Base-by-base conservation (phyloP, 2,888 invertebrate genomes). In the Bursaphelenchus okinawaensis region DNA sequence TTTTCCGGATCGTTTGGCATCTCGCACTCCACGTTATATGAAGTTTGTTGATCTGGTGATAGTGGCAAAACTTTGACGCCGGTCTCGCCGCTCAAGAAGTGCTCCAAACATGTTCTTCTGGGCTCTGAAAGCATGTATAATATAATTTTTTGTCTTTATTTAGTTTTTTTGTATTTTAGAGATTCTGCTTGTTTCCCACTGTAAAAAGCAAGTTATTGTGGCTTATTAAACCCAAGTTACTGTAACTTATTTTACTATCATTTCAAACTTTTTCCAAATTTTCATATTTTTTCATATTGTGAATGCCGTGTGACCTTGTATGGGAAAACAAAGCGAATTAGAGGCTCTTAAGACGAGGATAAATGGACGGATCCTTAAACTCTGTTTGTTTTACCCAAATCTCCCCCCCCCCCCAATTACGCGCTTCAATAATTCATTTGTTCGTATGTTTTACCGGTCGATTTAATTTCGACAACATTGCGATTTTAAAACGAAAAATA, bases 101-200 rank as follows among this genome's bases (percentile, higher is more conserved):
- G 70, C 26, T 73, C 72, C 16, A 62, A 19, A 40, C 70, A 70
- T 7, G 70, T 72, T 22, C 27, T 7, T 16, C 63, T 40, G 20
- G 40, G 51, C 20, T 12, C 19, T 26, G 56, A 56, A 56, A 56
- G 12, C n/a, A n/a, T n/a, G n/a, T n/a, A n/a, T n/a, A n/a, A n/a
- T n/a, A n/a, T n/a, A n/a, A n/a, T n/a, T n/a, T n/a, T n/a, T n/a
- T n/a, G n/a, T n/a, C n/a, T n/a, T n/a, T n/a, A n/a, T n/a, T n/a
- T n/a, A n/a, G n/a, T n/a, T n/a, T n/a, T n/a, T n/a, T n/a, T n/a
- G n/a, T n/a, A 40, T 40, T 40, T 40, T 40, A 16, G 40, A n/a
- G 16, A 40, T 40, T 40, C 40, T 40, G 40, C n/a, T 40, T 40
- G n/a, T n/a, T n/a, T n/a, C n/a, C n/a, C n/a, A n/a, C n/a, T n/a